A percentile compares a stretch with the other conserved stretches of the same genome.
Conservation (phyloP, 2,888 invertebrate species). For the Caenorhabditis imperialis region DNA sequence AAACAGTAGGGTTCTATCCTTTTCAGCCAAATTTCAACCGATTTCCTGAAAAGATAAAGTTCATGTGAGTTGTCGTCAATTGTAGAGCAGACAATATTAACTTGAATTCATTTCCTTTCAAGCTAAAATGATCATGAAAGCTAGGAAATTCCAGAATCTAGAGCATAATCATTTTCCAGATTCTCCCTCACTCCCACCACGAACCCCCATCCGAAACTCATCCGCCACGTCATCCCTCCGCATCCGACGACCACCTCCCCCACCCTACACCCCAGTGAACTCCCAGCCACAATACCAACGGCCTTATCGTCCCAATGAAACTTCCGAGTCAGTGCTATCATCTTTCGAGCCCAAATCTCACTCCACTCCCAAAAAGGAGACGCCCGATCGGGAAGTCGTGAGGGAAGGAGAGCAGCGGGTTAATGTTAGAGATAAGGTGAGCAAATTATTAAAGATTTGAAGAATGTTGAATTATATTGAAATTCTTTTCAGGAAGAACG, state of each 20-base stretch:
- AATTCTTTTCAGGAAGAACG: constrained; percentile 58
- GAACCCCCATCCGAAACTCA: constrained; percentile 61
- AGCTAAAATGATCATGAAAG: too few relatives aligned
- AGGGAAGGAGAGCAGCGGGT: constrained; percentile 64
- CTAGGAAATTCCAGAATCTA: too few relatives aligned
- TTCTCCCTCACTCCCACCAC: constrained; percentile 54
- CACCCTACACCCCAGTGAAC: constrained; percentile 34
- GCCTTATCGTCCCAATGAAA: background rate
- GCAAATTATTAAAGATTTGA: background rate
- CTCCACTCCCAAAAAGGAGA: constrained; percentile 29
- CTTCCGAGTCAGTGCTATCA: too few relatives aligned
- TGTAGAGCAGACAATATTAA: too few relatives aligned
- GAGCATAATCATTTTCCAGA: too few relatives aligned
- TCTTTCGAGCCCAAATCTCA: constrained; percentile 30
- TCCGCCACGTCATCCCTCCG: constrained; percentile 59
- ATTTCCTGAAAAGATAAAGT: too few relatives aligned
- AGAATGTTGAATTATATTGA: background rate
- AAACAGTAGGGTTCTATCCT: too few relatives aligned
- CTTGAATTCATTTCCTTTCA: too few relatives aligned
- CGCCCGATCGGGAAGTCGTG: constrained; percentile 51
- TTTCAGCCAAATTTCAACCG: too few relatives aligned
- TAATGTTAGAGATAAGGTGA: constrained; percentile 56
- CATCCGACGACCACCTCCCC: constrained; percentile 60
- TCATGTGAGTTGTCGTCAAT: too few relatives aligned
- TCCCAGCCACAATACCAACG: background rate